Evolutionary conservation across 2,113 vertebrate genomes (phyloP), one percentile per base, ranked within the genome.

Genomic region (Poicephalus gulielmi): DNA sequence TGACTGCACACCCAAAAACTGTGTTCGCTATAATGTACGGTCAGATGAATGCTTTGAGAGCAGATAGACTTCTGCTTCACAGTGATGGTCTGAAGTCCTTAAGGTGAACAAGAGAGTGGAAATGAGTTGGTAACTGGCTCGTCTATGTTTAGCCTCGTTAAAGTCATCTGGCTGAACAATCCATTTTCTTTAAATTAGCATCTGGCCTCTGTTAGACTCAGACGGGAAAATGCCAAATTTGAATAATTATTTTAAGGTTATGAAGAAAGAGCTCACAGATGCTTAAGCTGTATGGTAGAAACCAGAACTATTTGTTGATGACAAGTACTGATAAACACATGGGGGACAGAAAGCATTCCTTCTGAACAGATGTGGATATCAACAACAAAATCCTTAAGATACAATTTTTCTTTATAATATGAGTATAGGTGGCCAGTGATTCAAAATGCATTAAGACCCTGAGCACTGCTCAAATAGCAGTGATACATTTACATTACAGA

Each of bases 211-310:
- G 4, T 10, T 83, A 86, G 49, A 95, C 68, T 31, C 52, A 76
- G 30, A 92, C 27, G 22, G n/a, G 73, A 87, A 88, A 18, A 92
- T 39, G 37, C 66, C 9, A 68, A 68, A 75, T 90, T 86, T 83
- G 49, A 91, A 57, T 83, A 95, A 96, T 94, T 92, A 86, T 62
- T 91, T 88, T 70, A 93, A 86, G 30, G 83, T 92, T 44, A 80
- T 39, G 46, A 90, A 88, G 39, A 79, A 93, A 66, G 43, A 81
- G 46, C 22, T 92, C 75, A 50, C 50, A 90, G 67, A 59, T 86
- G 46, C 79, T 91, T 25, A 63, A 88, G 2, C 7, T 59, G 24
- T 47, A 59, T 28, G 31, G 92, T n/a, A 80, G 60, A 83, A 92
- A 96, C 41, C 79, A 96, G 79, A 90, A 80, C 9, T 78, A 70